Percentiles rank a stretch among this genome's conserved stretches.
phyloP scores from a whole-genome alignment of 2,113 vertebrate species.

The Marmota flaviventris region DNA sequence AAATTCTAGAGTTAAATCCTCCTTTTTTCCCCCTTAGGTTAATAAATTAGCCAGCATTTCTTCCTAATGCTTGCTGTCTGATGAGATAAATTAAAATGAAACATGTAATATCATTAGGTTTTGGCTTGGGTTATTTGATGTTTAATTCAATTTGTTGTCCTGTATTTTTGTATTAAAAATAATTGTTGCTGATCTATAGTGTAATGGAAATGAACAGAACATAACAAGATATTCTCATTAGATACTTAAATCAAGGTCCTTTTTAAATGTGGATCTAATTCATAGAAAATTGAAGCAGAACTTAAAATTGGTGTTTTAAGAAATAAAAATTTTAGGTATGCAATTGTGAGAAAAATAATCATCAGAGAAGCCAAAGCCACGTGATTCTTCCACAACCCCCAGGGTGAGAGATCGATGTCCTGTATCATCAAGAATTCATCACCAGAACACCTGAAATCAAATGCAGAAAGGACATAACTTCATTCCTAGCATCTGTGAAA shows the following conservation, averaged over 20 bases:
- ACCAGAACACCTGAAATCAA: no score
- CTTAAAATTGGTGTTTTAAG: constrained; percentile 96
- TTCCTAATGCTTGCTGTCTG: neutral
- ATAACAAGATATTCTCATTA: neutral
- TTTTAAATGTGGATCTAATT: neutral
- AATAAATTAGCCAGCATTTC: neutral
- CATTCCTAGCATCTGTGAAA: no score
- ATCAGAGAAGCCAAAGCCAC: constrained; percentile 91
- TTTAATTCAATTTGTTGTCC: neutral
- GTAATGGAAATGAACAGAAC: neutral
- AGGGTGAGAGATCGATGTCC: no score
- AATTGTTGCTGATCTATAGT: neutral
- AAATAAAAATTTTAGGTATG: constrained; percentile 93
- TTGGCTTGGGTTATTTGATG: neutral
- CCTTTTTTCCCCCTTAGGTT: neutral
- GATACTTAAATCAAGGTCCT: neutral
- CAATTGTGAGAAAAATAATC: constrained; percentile 90
- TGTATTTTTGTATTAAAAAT: neutral
- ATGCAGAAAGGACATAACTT: no score
- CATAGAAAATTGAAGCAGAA: neutral
- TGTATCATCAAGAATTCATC: no score
- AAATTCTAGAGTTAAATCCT: neutral
- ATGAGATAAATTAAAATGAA: neutral
- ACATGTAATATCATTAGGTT: neutral
- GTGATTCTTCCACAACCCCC: constrained; percentile 95